phyloP scores from a whole-genome alignment of 2,113 vertebrate species.

The Hippocampus guttulatus region DNA sequence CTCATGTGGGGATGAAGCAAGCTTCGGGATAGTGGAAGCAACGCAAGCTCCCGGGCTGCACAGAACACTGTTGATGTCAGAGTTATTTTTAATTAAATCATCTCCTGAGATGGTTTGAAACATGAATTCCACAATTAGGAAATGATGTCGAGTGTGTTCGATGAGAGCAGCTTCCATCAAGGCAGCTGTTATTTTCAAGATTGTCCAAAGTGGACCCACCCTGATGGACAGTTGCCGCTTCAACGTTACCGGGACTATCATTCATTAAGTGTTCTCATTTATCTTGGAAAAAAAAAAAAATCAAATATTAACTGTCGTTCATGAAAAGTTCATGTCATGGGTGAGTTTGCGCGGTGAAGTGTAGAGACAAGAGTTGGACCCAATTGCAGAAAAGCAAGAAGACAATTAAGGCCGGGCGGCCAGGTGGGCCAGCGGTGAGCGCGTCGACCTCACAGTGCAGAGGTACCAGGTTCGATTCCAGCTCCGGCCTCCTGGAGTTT shows the following conservation, averaged over 20 bases:
- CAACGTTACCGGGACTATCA: neutral
- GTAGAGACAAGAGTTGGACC: too few relatives aligned
- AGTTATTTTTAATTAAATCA: constrained; percentile 34
- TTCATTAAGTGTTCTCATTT: too few relatives aligned
- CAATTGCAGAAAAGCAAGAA: too few relatives aligned
- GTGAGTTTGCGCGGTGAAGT: too few relatives aligned
- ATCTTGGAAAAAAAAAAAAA: too few relatives aligned
- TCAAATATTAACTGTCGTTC: too few relatives aligned
- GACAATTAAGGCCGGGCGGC: too few relatives aligned
- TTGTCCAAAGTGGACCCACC: neutral
- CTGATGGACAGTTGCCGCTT: neutral
- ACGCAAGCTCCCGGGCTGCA: constrained; percentile 3
- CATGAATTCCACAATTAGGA: constrained; percentile 16
- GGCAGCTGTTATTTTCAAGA: neutral
- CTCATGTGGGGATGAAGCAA: constrained; percentile 32
- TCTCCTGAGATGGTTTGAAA: constrained; percentile 28
- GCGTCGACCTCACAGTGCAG: too few relatives aligned
- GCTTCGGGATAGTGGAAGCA: constrained; percentile 16
- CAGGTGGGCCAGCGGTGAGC: too few relatives aligned
- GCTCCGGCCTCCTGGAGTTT: too few relatives aligned
- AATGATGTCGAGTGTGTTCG: constrained; percentile 12
- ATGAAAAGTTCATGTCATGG: too few relatives aligned
- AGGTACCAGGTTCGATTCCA: too few relatives aligned
- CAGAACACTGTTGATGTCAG: constrained; percentile 5
- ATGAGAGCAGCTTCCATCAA: constrained; percentile 11